These are phyloP conservation scores for Virgularia gustaviana DNA, from an alignment of 92 coral and sea anemone species.

Conservation along the genomic window DNA sequence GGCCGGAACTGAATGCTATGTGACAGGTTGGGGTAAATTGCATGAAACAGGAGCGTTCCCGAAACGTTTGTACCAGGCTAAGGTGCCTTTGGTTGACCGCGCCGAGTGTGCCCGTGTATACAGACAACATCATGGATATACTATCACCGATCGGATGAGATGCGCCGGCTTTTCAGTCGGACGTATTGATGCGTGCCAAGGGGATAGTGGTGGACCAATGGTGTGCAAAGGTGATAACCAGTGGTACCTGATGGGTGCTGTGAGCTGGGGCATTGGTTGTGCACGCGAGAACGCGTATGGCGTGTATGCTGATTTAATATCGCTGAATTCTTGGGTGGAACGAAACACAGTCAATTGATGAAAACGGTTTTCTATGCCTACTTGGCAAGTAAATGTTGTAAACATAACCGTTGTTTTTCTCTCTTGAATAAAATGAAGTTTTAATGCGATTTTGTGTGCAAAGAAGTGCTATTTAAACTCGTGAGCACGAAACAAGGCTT, in stretches of 20 bases:
- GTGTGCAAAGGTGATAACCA: slow-evolving; percentile 38
- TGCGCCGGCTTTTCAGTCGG: slow-evolving; percentile 50
- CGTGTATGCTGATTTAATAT: slow-evolving; percentile 38
- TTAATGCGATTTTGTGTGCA: too few relatives aligned
- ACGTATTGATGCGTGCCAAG: slow-evolving; percentile 53
- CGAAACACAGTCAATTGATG: too few relatives aligned
- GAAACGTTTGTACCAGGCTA: slow-evolving; percentile 12
- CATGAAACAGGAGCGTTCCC: slow-evolving; percentile 8
- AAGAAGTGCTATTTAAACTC: too few relatives aligned
- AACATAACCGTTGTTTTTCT: too few relatives aligned
- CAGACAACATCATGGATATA: slow-evolving; percentile 55
- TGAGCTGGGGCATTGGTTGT: slow-evolving; percentile 59
- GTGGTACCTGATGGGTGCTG: slow-evolving; percentile 56
- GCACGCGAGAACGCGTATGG: slow-evolving; percentile 45
- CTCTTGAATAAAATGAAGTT: too few relatives aligned
- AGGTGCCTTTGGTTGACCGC: slow-evolving; percentile 19
- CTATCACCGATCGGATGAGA: slow-evolving; percentile 42
- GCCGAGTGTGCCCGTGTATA: neutral
- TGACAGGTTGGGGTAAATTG: slow-evolving; percentile 19
- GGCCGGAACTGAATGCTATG: slow-evolving; percentile 9
- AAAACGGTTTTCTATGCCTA: too few relatives aligned
- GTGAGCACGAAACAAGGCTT: too few relatives aligned
- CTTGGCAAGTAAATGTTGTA: too few relatives aligned
- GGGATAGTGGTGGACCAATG: slow-evolving; percentile 54
- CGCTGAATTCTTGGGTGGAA: slow-evolving; percentile 39